Evolutionary conservation across 2,888 invertebrate genomes (phyloP).

Genomic region (Ptychoptera albimana): DNA sequence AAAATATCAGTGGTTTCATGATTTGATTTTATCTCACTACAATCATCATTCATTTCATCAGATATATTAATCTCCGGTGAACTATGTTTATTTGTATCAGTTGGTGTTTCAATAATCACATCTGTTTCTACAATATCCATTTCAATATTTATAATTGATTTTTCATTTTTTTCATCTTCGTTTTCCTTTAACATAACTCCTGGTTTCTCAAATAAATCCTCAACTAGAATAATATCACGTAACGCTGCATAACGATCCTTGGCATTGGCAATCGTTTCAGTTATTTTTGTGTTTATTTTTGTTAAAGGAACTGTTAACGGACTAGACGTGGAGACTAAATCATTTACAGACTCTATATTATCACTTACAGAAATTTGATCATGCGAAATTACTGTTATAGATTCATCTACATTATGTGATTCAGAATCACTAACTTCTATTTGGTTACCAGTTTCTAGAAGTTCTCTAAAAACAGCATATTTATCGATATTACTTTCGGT

Average conservation of each 20-base stretch:
- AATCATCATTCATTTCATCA: constrained; percentile 34
- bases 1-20: constrained; percentile 12
- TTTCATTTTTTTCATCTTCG: constrained; percentile 3
- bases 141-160: neutral
- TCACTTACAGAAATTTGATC: neutral
- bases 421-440: constrained; percentile 23
- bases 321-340: too few relatives aligned
- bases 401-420: constrained; percentile 8
- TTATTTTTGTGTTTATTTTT: constrained; percentile 33
- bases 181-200: constrained; percentile 4
- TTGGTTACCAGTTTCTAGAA: constrained; percentile 59
- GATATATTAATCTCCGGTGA: constrained; percentile 38
- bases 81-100: constrained; percentile 33
- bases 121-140: constrained; percentile 21
- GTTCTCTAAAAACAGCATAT: constrained; percentile 77
- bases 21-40: constrained; percentile 20
- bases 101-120: constrained; percentile 4
- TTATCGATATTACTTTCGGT: constrained; percentile 41
- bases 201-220: constrained; percentile 37
- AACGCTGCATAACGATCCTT: constrained; percentile 68
- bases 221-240: constrained; percentile 55
- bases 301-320: constrained; percentile 13
- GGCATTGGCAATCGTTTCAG: constrained; percentile 32
- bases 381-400: neutral
- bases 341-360: too few relatives aligned